Conservation (phyloP, 2,797 vertebrate genomes). For the Gila robusta region DNA sequence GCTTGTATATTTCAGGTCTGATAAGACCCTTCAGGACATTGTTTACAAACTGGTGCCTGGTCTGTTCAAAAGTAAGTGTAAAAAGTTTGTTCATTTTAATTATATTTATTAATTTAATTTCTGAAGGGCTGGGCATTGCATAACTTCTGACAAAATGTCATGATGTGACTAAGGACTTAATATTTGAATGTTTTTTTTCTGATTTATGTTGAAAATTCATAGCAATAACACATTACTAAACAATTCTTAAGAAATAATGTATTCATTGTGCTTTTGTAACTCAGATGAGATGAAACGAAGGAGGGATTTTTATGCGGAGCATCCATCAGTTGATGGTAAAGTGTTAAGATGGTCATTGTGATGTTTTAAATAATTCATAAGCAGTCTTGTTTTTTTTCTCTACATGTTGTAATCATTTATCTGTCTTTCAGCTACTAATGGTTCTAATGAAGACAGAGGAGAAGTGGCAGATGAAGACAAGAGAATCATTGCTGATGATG, state of each 20-base stretch:
- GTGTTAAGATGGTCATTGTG: neutral
- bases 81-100: neutral
- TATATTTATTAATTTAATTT: neutral
- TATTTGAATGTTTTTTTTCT: neutral
- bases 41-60: conserved; percentile 99
- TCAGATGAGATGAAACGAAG: conserved; percentile 99
- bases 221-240: neutral
- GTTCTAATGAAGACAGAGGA: conserved; percentile 93
- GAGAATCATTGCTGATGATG: conserved; percentile 98
- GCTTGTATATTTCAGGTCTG: conserved; percentile 82
- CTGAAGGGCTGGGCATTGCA: neutral
- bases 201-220: neutral
- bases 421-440: conserved; percentile 81
- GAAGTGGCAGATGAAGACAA: conserved; percentile 98
- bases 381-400: neutral
- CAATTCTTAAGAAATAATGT: neutral
- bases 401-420: conserved; percentile 2
- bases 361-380: conserved; percentile 1
- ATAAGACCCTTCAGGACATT: conserved; percentile 99
- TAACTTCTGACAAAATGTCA: neutral
- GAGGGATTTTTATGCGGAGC: conserved; percentile 97
- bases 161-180: neutral
- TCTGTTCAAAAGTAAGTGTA: conserved; percentile 94
- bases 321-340: conserved; percentile 87
- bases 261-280: conserved; percentile 39